Percentiles rank a stretch among this genome's conserved stretches.
Conservation (phyloP, 1,140 invertebrate species). For the Cydia fagiglandana region DNA sequence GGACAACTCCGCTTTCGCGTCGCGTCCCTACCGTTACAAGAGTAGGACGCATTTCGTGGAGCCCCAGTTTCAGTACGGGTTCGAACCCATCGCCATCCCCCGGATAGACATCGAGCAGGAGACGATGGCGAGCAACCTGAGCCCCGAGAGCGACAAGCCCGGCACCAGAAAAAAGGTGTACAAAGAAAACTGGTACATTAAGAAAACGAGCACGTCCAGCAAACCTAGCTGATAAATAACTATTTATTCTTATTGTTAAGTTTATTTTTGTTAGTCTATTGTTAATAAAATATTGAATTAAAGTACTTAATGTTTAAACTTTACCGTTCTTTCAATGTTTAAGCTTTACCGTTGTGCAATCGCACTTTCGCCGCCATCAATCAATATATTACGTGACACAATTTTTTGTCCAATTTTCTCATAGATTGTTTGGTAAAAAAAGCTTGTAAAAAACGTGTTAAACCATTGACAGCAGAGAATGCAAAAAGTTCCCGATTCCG, state of each 20-base stretch:
- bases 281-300: conserved; percentile 34
- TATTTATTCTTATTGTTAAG: conserved; percentile 52
- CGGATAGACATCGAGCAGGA: conserved; percentile 58
- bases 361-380: conserved; percentile 62
- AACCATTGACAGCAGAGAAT: conserved; percentile 57
- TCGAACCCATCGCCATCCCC: conserved; percentile 65
- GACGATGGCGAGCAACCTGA: conserved; percentile 65
- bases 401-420: conserved; percentile 52
- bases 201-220: conserved; percentile 62
- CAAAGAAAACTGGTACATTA: conserved; percentile 74
- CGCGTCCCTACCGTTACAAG: conserved; percentile 55
- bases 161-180: conserved; percentile 70
- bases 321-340: conserved; percentile 34
- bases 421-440: conserved; percentile 48
- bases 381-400: conserved; percentile 67
- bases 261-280: conserved; percentile 39
- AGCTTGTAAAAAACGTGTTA: conserved; percentile 42
- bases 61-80: conserved; percentile 75
- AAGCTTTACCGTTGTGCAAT: conserved; percentile 50
- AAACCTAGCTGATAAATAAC: conserved; percentile 60
- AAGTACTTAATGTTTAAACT: conserved; percentile 24
- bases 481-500: conserved; percentile 51
- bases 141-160: conserved; percentile 64
- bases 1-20: conserved; percentile 57
- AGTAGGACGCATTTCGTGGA: conserved; percentile 66